Conservation (phyloP, 2,797 vertebrate species). For the Leuciscus waleckii region DNA sequence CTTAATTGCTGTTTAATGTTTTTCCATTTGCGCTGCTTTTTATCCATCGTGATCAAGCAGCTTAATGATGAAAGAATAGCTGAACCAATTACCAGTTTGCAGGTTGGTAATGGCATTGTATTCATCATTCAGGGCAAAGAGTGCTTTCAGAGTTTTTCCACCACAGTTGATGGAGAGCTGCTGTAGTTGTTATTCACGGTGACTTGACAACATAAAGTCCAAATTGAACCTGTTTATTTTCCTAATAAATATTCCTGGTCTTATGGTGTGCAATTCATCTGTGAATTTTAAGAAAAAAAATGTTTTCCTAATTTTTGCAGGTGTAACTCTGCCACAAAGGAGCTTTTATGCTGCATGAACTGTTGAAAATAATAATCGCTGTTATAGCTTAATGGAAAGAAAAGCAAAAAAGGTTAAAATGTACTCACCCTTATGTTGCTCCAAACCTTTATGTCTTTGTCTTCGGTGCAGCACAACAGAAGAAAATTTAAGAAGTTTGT, state of each 20-base stretch:
- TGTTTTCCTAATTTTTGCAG: neutral
- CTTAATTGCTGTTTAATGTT: constrained; percentile 51
- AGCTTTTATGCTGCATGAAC: neutral
- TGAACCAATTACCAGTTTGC: constrained; percentile 43
- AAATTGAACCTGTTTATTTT: neutral
- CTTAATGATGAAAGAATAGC: constrained; percentile 48
- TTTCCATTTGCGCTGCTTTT: constrained; percentile 35
- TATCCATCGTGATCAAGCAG: constrained; percentile 41
- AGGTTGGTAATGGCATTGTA: constrained; percentile 41
- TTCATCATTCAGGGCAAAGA: constrained; percentile 26
- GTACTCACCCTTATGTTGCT: neutral
- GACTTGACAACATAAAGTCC: neutral
- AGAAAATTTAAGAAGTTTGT: neutral
- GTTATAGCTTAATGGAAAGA: neutral
- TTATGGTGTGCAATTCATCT: neutral
- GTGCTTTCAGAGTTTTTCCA: constrained; percentile 13
- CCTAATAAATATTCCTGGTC: neutral
- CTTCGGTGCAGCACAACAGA: neutral
- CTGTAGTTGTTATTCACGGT: neutral
- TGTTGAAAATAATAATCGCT: neutral
- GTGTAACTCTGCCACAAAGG: neutral
- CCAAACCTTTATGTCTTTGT: neutral
- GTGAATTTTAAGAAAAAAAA: neutral
- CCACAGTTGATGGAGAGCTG: neutral
- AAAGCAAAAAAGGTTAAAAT: neutral